These are phyloP conservation scores for Myotis daubentonii DNA, from an alignment of 2,797 vertebrate species.

Conservation along the genomic window DNA sequence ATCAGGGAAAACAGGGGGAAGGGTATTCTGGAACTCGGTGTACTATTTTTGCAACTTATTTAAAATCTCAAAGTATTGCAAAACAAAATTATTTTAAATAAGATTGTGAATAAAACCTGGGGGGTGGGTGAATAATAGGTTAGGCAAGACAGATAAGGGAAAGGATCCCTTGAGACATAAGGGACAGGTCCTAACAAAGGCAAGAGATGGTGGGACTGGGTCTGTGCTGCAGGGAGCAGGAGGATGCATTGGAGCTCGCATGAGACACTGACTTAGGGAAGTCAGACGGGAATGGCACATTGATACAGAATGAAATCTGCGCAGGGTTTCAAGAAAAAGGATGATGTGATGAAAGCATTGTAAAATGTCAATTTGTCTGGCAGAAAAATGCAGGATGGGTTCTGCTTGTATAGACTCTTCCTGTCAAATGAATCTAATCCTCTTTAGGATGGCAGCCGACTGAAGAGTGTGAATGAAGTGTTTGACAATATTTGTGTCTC, in stretches of 20 bases:
- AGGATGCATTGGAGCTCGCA: rapidly evolving
- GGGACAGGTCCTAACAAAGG: not conserved
- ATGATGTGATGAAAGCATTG: not conserved
- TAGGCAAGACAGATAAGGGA: not conserved
- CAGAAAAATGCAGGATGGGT: not conserved
- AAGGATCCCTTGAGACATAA: not conserved
- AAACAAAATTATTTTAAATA: not conserved
- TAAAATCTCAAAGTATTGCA: not conserved
- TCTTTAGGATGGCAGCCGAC: not conserved
- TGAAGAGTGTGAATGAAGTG: not conserved
- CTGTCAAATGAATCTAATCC: not conserved
- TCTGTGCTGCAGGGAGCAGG: not conserved
- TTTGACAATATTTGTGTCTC: not conserved
- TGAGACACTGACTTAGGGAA: rapidly evolving
- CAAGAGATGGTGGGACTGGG: rapidly evolving
- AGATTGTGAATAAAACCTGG: not conserved
- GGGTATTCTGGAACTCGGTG: not conserved
- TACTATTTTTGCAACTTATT: not conserved
- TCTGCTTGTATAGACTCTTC: not conserved
- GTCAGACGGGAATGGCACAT: rapidly evolving
- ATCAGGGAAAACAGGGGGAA: not conserved
- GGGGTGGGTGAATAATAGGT: not conserved
- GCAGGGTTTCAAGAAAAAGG: not conserved
- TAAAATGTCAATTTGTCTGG: not conserved
- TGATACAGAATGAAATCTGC: not conserved